Conservation (phyloP, 30 jellyfish, hydroid and myxozoan species). For the Clytia hemisphaerica region DNA sequence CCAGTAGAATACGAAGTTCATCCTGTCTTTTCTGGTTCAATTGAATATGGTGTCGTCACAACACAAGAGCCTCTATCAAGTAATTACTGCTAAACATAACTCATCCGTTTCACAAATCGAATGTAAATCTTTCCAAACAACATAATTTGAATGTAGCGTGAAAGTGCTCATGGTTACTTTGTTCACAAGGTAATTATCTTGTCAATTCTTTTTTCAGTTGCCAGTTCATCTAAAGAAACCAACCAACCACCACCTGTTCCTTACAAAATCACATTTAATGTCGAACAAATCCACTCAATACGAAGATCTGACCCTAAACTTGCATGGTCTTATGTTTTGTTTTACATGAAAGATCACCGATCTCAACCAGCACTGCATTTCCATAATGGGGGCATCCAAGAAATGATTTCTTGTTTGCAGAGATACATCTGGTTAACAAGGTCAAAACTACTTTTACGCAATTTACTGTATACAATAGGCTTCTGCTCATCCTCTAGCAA, state of each 20-base stretch:
- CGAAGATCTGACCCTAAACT: constrained; percentile 81
- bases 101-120: too few species aligned
- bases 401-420: constrained; percentile 49
- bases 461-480: too few species aligned
- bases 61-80: constrained; percentile 22
- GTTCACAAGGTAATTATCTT: too few species aligned
- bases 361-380: constrained; percentile 92
- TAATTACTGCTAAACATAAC: too few species aligned
- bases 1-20: constrained; percentile 67
- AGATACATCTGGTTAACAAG: constrained; percentile 83
- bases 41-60: constrained; percentile 77
- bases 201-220: neutral
- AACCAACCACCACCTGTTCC: too few species aligned
- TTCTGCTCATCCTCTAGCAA: too few species aligned
- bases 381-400: constrained; percentile 79
- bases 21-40: constrained; percentile 55
- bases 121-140: too few species aligned
- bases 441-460: too few species aligned
- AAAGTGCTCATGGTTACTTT: too few species aligned
- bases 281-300: constrained; percentile 54
- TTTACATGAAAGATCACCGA: constrained; percentile 64
- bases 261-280: constrained; percentile 46
- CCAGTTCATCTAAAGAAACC: too few species aligned
- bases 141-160: too few species aligned
- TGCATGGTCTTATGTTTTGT: constrained; percentile 93